Conservation (phyloP, 2,888 invertebrate genomes). For the Abrostola tripartita region DNA sequence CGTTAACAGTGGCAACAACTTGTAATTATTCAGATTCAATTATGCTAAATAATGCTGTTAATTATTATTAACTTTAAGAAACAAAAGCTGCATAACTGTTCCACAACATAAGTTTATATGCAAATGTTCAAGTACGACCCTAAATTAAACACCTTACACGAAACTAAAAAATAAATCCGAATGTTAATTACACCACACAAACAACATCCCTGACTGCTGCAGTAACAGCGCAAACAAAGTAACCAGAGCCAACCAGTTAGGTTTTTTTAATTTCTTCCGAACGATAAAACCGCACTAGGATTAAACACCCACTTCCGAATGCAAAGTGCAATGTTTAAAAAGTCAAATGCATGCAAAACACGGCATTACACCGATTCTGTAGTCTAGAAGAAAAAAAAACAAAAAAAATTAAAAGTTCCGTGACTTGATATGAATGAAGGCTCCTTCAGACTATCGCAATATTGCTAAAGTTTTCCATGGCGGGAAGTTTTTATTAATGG, state of each 20-base stretch:
- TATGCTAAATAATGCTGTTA: no score
- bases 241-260: conserved; percentile 10
- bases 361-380: conserved; percentile 46
- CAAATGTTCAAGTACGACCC: conserved; percentile 2
- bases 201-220: conserved; percentile 9
- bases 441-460: conserved; percentile 73
- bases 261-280: conserved; percentile 37
- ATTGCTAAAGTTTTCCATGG: conserved; percentile 79
- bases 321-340: conserved; percentile 51
- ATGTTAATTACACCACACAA: conserved; percentile 33
- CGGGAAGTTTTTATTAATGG: conserved; percentile 80
- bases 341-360: conserved; percentile 53
- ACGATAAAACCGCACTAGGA: conserved; percentile 40
- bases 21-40: no score
- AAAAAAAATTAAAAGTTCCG: conserved; percentile 58
- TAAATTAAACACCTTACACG: conserved; percentile 10
- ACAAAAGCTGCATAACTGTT: neutral
- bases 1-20: no score
- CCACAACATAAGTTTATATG: neutral
- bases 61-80: no score
- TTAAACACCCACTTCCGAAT: conserved; percentile 49
- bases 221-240: conserved; percentile 11
- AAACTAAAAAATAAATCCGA: conserved; percentile 32
- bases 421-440: conserved; percentile 69
- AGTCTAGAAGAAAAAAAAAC: conserved; percentile 39